Evolutionary conservation across 2,797 vertebrate species (phyloP), one percentile per base, ranked within the genome.

Genomic region (Arrhamphus sclerolepis): DNA sequence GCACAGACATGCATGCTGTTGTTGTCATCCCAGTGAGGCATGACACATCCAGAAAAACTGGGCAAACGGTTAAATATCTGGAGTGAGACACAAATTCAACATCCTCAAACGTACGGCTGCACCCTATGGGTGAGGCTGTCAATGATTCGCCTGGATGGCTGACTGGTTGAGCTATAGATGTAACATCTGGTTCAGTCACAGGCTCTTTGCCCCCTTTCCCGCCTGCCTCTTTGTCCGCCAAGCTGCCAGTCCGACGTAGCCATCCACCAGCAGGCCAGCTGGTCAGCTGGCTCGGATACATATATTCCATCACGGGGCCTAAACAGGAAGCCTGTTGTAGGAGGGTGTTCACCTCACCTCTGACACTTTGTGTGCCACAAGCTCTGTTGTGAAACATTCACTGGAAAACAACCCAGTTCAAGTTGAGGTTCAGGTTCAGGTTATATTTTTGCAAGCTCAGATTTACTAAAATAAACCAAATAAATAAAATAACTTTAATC

Each of bases 291-390:
- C 73, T 19, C 39, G 51, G 62, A 49, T 42, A 63, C 66, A 70
- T 31, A 13, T 66, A 34, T 72, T 83, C 77, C 83, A 81, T 66
- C 71, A 65, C 46, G 26, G 46, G 21, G 62, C 59, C 76, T 66
- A 49, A 78, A 81, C 85, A 91, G 88, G 89, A 90, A 89, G 78
- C 74, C 52, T 60, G 66, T 52, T 70, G 66, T 76, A 80, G 82
- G 83, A 82, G 86, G 74, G 67, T 69, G 66, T 62, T 83, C 81
- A 89, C 85, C 81, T 83, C 81, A 89, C 85, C 81, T 83, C 62
- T 87, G 85, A 88, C 85, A 82, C 70, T 29, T 19, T 31, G 63
- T 63, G 72, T 82, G 74, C 78, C 68, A 73, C 70, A 68, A 44
- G 47, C 53, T 28, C 29, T 82, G 81, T 84, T 81, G 72, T 76